Base-by-base conservation (phyloP, 2,888 invertebrate species). In the Bruchidius siliquastri region DNA sequence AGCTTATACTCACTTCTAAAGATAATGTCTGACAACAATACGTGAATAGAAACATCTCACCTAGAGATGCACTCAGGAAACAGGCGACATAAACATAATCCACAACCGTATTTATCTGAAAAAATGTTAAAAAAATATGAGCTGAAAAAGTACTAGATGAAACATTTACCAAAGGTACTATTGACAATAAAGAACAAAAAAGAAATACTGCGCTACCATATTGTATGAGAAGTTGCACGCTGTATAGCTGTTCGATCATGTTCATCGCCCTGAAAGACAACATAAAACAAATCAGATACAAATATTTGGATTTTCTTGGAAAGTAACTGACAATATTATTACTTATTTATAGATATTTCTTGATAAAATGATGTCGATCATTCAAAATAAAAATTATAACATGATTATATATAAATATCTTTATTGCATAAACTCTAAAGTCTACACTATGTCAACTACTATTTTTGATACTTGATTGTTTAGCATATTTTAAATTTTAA, bases 21-120 rank as follows among this genome's bases (percentile, higher is more conserved):
- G 75, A 49, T n/a, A 77, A n/a, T 20, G 77, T 76, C 68, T 77
- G 73, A 22, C 73, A 75, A 32, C 75, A 72, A 49, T 74, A 77
- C 0, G 75, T 74, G 67, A 76, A 76, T 20, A 77, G 69, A 22
- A 76, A 75, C 20, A 77, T 73, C 72, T 77, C 74, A 22, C 76
- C 77, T 26, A 76, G 70, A 0, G 71, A 70, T 10, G 76, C 73
- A 20, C 66, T 18, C n/a, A 77, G 70, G 30, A 75, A 75, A 6
- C 72, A 68, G 0, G 72, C 0, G 20, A 72, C 72, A 70, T 74
- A 75, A 22, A 74, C 66, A 20, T 70, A 13, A 72, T 78, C 77
- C 6, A 68, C 68, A 8, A 30, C 49, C 67, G 71, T 72, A 20
- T 74, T 74, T 13, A 77, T 71, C 74, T 77, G 71, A 69, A 74